phyloP scores from a whole-genome alignment of 2,888 invertebrate genomes.

The Agonum fuliginosum region DNA sequence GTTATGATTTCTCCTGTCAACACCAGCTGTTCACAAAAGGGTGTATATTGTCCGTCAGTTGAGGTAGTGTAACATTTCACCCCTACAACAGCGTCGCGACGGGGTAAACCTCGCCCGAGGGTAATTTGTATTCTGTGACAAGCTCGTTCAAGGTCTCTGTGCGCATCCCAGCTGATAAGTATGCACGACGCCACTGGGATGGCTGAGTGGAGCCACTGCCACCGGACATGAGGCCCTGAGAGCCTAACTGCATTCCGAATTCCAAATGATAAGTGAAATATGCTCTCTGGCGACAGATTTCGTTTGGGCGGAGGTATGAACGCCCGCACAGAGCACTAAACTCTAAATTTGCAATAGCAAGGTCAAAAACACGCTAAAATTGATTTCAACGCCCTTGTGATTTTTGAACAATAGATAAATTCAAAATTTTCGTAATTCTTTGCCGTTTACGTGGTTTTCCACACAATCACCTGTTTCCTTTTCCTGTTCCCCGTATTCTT shows the following conservation, averaged over 20 bases:
- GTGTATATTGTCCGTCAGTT: neutral
- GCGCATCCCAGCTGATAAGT: constrained; percentile 36
- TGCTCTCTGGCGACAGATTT: neutral
- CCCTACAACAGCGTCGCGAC: neutral
- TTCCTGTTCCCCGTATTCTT: constrained; percentile 39
- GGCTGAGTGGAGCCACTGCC: constrained; percentile 17
- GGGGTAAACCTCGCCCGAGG: neutral
- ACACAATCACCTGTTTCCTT: constrained; percentile 56
- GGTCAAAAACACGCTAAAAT: constrained; percentile 53
- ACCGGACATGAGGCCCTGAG: constrained; percentile 31
- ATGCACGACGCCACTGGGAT: constrained; percentile 51
- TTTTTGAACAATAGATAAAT: constrained; percentile 4
- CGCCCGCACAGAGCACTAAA: constrained; percentile 53
- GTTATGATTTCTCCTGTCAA: constrained; percentile 47
- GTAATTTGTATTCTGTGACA: constrained; percentile 13
- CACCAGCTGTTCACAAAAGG: constrained; percentile 49
- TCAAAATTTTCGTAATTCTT: neutral
- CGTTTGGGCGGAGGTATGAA: constrained; percentile 38
- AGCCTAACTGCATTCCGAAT: constrained; percentile 50
- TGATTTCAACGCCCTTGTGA: neutral
- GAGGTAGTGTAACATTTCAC: neutral
- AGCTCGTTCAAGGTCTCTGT: constrained; percentile 8
- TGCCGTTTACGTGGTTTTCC: constrained; percentile 19
- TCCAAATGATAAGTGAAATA: constrained; percentile 29
- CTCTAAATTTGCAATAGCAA: constrained; percentile 51